Evolutionary conservation across 1,140 invertebrate genomes (phyloP), one percentile per base, ranked within the genome.

Genomic region (Microplitis mediator): DNA sequence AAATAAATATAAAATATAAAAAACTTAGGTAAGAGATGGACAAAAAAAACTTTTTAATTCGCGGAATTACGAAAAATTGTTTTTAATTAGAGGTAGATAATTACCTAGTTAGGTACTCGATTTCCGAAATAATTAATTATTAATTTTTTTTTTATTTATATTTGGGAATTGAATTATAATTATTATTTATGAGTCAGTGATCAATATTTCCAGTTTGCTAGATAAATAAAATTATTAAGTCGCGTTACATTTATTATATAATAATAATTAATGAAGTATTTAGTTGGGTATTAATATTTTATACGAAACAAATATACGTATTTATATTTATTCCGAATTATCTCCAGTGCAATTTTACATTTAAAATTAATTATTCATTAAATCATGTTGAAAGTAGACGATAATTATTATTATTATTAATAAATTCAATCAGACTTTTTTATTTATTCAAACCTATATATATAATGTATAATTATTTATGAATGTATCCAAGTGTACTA

Each of bases 1-100:
- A 72, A 74, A 79, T 82, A 77, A 81, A 77, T 72, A 65, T 84
- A 81, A 78, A 79, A 68, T 74, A 79, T 76, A 73, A 52, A 74
- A 76, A 63, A 72, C 23, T 23, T 23, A 78, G 81, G 74, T 78
- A 76, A 45, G 76, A 75, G 51, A 76, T 23, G 23, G 23, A 23
- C 23, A 23, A 23, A 23, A 23, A 23, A 23, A 23, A 23, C 23
- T 23, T 23, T 23, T 23, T 77, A 77, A 78, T 70, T 68, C 73
- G 76, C 74, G 76, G 54, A 39, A 66, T 32, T 56, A 68, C 39
- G 52, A 56, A 71, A 74, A 61, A 23, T 23, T 23, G 23, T 60
- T 74, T 72, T 67, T 66, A 45, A 23, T 23, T 23, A 45, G 39
- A 6, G 76, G 74, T 73, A 77, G 71, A 77, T 75, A 45, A 63